phyloP scores from a whole-genome alignment of 1,140 invertebrate species.

The Pogonomyrmex barbatus region DNA sequence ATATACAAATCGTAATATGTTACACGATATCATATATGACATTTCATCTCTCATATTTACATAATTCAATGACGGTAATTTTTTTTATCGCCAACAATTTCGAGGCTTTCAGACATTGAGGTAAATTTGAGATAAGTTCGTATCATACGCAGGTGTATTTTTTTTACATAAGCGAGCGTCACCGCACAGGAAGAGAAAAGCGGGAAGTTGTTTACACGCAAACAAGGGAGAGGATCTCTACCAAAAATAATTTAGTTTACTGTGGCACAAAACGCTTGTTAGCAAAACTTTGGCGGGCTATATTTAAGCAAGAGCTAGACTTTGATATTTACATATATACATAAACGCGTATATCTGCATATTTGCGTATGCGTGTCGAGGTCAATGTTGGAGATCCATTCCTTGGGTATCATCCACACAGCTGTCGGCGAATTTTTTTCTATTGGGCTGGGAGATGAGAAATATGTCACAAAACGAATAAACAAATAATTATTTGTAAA shows the following conservation, averaged over 20 bases:
- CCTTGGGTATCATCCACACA: background rate
- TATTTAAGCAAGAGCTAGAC: constrained; percentile 46
- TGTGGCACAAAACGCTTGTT: background rate
- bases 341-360: background rate
- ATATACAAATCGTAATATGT: background rate
- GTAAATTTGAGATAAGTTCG: background rate
- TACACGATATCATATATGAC: background rate
- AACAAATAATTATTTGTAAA: background rate
- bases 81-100: background rate
- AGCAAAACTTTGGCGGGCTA: constrained; percentile 5
- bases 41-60: background rate
- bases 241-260: constrained; percentile 5
- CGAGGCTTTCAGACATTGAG: background rate
- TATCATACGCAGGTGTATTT: background rate
- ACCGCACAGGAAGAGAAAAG: background rate
- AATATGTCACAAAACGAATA: background rate
- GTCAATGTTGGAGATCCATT: constrained; percentile 32
- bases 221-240: background rate
- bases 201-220: background rate
- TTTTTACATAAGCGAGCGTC: background rate
- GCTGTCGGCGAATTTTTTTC: constrained; percentile 19
- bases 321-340: constrained; percentile 14
- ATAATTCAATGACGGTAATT: background rate
- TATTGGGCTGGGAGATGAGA: background rate
- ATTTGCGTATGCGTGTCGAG: constrained; percentile 37